A percentile compares a stretch with the other conserved stretches of the same genome.
phyloP scores from a whole-genome alignment of 2,113 vertebrate genomes.

The Apodemus speciosus region DNA sequence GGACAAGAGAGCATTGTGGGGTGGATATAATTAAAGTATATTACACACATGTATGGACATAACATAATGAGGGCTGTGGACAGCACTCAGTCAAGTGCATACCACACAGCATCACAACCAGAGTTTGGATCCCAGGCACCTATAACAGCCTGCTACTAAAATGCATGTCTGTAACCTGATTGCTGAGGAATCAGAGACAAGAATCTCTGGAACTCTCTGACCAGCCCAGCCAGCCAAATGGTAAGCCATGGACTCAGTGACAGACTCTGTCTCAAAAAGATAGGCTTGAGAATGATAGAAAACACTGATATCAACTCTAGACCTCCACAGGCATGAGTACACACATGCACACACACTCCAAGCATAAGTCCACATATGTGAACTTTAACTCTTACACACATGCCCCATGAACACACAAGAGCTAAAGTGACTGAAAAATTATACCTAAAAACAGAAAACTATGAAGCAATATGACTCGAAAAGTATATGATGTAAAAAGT shows the following conservation, averaged over 20 bases:
- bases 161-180: not conserved
- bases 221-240: not conserved
- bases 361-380: no score
- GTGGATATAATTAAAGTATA: not conserved
- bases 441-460: not conserved
- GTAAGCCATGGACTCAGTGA: not conserved
- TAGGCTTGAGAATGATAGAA: not conserved
- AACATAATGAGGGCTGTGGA: not conserved
- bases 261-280: not conserved
- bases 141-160: not conserved
- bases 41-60: not conserved
- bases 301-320: not conserved
- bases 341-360: not conserved
- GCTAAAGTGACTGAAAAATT: not conserved
- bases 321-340: not conserved
- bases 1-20: not conserved
- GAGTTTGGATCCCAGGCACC: not conserved
- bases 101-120: not conserved
- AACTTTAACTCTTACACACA: not conserved
- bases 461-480: not conserved
- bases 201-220: not conserved
- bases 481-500: constrained; percentile 11
- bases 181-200: not conserved
- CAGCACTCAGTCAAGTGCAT: not conserved
- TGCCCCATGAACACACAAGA: not conserved